Evolutionary conservation across 2,888 invertebrate species (phyloP), one percentile per base, ranked within the genome.

Genomic region (Mactromeris polynyma): DNA sequence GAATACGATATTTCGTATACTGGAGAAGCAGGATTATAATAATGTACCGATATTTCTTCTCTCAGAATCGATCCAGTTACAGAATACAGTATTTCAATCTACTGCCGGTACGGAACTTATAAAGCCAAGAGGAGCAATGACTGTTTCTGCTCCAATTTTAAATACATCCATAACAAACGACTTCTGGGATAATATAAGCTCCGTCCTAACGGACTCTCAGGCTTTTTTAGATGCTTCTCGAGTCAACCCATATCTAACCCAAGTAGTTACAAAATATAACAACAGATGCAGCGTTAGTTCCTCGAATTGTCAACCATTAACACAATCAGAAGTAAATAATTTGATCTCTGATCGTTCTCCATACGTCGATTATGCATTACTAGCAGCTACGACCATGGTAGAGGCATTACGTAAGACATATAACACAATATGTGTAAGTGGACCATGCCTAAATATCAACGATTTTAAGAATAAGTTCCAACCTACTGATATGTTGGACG

Each of bases 361-460:
- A 9, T 90, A 86, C 77, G 85, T 87, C 11, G 58, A 86, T 21
- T 92, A 92, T 73, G 90, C 87, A 9, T 64, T 92, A 1, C 26
- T 89, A 19, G 85, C 92, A 11, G 78, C 89, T 21, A 80, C 73
- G 26, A 73, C 88, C 2, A 77, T 89, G 58, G 90, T 73, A 31
- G 73, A 73, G 40, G 83, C 73, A 17, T 33, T 83, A 14, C 40
- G 89, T 33, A 85, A 88, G 80, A 77, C 84, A 7, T 80, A 36
- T 21, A 80, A 80, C 26, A 82, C 64, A 64, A 64, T 26, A 38
- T 82, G 82, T 54, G 6, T 17, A 7, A 40, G 64, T 26, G 21
- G n/a, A 54, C 14, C 26, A 26, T 82, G 82, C 21, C 17, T 58
- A n/a, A 26, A 54, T 64, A 40, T 42, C 31, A 31, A 64, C 9